Base-by-base conservation (phyloP, 1,140 invertebrate genomes). In the Dreissena polymorpha region DNA sequence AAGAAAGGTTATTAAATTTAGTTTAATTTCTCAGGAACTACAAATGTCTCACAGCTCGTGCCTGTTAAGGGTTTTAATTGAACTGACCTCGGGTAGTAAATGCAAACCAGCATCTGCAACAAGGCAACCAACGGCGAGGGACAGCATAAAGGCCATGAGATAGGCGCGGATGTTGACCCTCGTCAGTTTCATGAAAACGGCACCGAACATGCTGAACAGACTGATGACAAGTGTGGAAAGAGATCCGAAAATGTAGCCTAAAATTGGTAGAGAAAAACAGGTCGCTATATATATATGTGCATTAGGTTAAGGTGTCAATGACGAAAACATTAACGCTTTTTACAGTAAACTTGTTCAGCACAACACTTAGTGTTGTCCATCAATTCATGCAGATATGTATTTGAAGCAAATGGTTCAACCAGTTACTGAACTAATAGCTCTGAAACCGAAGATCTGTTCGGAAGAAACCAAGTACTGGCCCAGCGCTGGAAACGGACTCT, bases 61-160 rank as follows among this genome's bases (percentile, higher is more conserved):
- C 8, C 39, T 39, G 8, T 39, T 5, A 39, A 39, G 39, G 39
- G 39, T 39, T 39, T 5, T 5, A 39, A 8, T 39, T 5, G 39
- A 39, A 39, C 39, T 8, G 3, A 89, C 89, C 86, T 88, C 72
- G 0, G 93, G 93, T 27, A 93, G 87, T 5, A 93, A 86, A 86
- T 93, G 93, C 23, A 94, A 75, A 10, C 93, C 51, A 21, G 93
- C 91, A 78, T 93, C 93, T 1, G 92, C 92, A 67, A 88, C 81
- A 23, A 93, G 77, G 10, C 91, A 91, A 10, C 92, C 92, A 55
- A 92, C 90, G 18, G 90, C 91, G 14, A 93, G 83, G 1, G 90
- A 91, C 71, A 93, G 86, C 68, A 93, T 88, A 25, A 82, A 55
- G 12, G 86, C 81, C 83, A 93, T 92, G 49, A 92, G 60, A 74